Conservation (phyloP, 2,113 vertebrate species). For the Petrocephalus microphthalmus region DNA sequence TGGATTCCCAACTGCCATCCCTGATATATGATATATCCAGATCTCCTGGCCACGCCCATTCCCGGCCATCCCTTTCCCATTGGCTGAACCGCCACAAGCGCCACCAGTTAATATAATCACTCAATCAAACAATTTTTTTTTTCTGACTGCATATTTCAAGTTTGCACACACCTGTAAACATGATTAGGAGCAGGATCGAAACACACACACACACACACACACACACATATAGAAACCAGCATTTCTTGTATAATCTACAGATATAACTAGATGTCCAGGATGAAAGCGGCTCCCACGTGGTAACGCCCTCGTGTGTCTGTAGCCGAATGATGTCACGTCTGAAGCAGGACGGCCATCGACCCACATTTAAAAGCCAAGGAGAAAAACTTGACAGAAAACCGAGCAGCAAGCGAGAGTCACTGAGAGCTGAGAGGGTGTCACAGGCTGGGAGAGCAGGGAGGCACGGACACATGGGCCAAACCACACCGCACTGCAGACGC, state of each 20-base stretch:
- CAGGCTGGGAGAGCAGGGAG: neutral
- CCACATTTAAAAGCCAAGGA: neutral
- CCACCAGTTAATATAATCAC: neutral
- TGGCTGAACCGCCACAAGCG: neutral
- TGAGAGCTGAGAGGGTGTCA: neutral
- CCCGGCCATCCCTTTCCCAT: neutral
- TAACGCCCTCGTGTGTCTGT: neutral
- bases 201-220: neutral
- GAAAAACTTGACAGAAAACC: neutral
- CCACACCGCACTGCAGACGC: neutral
- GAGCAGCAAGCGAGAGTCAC: neutral
- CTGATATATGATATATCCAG: neutral
- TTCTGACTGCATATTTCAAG: constrained; percentile 23
- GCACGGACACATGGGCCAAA: neutral
- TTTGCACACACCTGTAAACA: constrained; percentile 17
- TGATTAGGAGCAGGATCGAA: neutral
- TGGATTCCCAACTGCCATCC: neutral
- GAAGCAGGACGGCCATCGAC: neutral
- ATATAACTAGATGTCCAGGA: neutral
- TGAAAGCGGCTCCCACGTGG: neutral
- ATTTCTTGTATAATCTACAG: neutral
- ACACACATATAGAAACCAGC: neutral
- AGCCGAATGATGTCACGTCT: neutral
- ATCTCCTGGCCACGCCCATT: neutral
- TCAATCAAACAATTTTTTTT: neutral